phyloP scores from a whole-genome alignment of 1,140 invertebrate genomes.

The Brachionus sp. region DNA sequence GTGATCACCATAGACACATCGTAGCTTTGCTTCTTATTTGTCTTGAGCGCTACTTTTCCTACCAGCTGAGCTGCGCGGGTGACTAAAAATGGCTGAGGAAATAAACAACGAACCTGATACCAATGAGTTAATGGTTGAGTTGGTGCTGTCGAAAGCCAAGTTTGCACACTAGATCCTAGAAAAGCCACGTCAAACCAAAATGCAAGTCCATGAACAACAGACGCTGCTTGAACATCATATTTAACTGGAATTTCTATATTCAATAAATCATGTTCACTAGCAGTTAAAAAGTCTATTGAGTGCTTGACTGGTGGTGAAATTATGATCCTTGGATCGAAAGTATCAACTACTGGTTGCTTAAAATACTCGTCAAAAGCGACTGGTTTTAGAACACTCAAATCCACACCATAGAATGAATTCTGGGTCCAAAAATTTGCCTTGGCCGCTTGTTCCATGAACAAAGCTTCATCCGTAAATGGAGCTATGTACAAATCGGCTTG shows the following conservation, averaged over 20 bases:
- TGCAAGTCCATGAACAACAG: constrained; percentile 91
- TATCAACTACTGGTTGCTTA: constrained; percentile 96
- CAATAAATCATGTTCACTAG: constrained; percentile 88
- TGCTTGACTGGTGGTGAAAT: constrained; percentile 89
- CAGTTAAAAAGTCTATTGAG: constrained; percentile 88
- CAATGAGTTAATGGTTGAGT: constrained; percentile 98
- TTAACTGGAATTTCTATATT: constrained; percentile 90
- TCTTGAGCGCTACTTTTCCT: constrained; percentile 79
- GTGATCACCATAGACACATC: constrained; percentile 96
- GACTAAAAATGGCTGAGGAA: constrained; percentile 87
- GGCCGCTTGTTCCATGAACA: constrained; percentile 96
- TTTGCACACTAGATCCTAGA: constrained; percentile 77
- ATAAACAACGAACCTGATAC: constrained; percentile 96
- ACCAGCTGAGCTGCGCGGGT: constrained; percentile 87
- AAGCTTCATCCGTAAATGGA: constrained; percentile 94
- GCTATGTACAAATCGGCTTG: constrained; percentile 92
- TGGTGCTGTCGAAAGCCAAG: constrained; percentile 96
- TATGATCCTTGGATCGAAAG: constrained; percentile 95
- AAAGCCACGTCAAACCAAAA: constrained; percentile 99
- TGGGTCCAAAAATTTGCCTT: constrained; percentile 99
- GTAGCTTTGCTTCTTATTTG: constrained; percentile 94
- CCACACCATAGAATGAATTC: constrained; percentile 94
- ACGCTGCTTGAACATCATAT: constrained; percentile 85
- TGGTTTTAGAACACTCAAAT: constrained; percentile 80
- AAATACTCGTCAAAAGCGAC: constrained; percentile 96